Evolutionary conservation across 2,797 vertebrate species (phyloP).

Genomic region (Eurystomus glaucurus): DNA sequence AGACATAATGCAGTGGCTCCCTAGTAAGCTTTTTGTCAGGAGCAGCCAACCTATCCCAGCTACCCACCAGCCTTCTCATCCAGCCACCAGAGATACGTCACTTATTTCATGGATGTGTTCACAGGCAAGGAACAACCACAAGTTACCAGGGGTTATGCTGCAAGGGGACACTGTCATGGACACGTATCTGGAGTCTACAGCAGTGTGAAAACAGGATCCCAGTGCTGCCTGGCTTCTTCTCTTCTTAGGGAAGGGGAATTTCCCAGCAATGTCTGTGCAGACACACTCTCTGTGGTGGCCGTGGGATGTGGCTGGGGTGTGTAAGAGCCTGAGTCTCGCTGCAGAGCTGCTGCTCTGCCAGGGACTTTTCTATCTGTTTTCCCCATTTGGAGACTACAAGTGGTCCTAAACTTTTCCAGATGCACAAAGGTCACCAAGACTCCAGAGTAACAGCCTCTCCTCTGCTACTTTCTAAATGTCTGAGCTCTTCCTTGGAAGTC

Average conservation of each 20-base stretch:
- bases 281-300: neutral
- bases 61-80: neutral
- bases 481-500: neutral
- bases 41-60: neutral
- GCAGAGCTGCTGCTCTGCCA: neutral
- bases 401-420: neutral
- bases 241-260: neutral
- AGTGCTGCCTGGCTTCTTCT: neutral
- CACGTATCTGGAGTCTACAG: fast-evolving
- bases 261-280: neutral
- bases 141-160: neutral
- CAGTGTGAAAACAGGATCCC: neutral
- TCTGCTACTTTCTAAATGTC: neutral
- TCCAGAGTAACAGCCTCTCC: neutral
- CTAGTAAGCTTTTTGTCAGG: neutral
- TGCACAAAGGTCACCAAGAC: neutral
- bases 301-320: neutral
- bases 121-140: neutral
- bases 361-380: neutral
- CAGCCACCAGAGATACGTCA: neutral
- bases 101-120: neutral
- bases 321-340: neutral
- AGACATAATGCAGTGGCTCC: neutral
- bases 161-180: neutral
- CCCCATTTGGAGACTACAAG: fast-evolving